Base-by-base conservation (phyloP, 2,113 vertebrate genomes). In the Forbesichthys agassizii region DNA sequence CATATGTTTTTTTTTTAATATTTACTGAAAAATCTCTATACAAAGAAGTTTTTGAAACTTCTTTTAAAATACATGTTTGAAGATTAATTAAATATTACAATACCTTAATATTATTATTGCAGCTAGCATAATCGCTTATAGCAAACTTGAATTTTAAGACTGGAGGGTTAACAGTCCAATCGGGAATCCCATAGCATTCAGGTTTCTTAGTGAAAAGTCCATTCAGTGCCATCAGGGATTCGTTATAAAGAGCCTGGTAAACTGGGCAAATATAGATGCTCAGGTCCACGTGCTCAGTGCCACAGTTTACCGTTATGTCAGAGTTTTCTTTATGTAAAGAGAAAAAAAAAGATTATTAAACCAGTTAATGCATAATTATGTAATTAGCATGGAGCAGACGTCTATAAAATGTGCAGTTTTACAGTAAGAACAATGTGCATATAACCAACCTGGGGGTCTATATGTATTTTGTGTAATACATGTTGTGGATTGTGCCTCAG, bases 191-290 rank as follows among this genome's bases (percentile, higher is more conserved):
- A 5, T 0, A 75, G 79, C 92, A 93, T 3, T 66, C 52, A 0
- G 27, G 27, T 27, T 46, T 12, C 3, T 66, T 90, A 36, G 1
- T 18, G 1, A 65, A 48, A 66, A 85, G 61, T 55, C 80, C 69
- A n/a, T 93, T 93, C 51, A 92, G 80, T 46, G 83, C 88, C 89
- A 91, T 88, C 69, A 86, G 69, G 0, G 86, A 77, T 75, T 92
- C 89, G 1, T 92, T 92, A 78, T 92, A 93, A 16, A 74, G 72
- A 54, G 83, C 68, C 0, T 86, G 77, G 74, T 93, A 93, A 1
- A 93, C 1, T 0, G 92, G 92, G n/a, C 92, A 93, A 20, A 92
- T n/a, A 64, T 69, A 87, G 74, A 93, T 90, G 48, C 55, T 66
- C 66, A 93, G 60, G 13, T 87, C 76, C 84, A 93, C 88, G 12